Percentiles rank a stretch among this genome's conserved stretches.
Evolutionary conservation across 2,113 vertebrate species (phyloP).

Genomic region (Rhinoderma darwinii): DNA sequence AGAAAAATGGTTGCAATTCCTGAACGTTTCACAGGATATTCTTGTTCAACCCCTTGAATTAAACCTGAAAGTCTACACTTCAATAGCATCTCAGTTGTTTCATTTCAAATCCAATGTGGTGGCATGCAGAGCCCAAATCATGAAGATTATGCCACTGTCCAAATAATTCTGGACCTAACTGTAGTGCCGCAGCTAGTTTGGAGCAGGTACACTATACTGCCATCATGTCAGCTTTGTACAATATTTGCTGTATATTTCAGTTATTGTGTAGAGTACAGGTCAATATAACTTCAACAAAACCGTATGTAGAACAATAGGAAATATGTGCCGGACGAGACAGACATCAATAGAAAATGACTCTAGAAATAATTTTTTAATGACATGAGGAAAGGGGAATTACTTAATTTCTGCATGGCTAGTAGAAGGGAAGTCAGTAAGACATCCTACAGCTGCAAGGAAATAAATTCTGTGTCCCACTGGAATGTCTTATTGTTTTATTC

Average conservation of each 20-base stretch:
- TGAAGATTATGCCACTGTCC: no score
- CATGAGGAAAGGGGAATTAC: slow-evolving; percentile 3
- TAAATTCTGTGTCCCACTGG: slow-evolving; percentile 27
- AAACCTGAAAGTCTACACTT: no score
- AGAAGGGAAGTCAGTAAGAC: slow-evolving; percentile 60
- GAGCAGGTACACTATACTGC: no score
- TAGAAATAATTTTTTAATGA: background rate
- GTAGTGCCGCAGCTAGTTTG: no score
- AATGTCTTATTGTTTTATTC: slow-evolving; percentile 62
- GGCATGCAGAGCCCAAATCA: no score
- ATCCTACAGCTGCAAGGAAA: slow-evolving; percentile 64
- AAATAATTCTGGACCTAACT: no score
- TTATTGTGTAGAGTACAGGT: background rate
- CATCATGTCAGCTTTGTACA: background rate
- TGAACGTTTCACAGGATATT: no score
- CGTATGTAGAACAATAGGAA: background rate
- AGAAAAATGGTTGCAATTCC: no score
- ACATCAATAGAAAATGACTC: background rate
- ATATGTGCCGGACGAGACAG: background rate
- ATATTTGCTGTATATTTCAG: background rate
- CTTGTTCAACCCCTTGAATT: no score
- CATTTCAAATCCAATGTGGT: no score
- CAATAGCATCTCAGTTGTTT: no score
- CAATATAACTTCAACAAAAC: background rate
- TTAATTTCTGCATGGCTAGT: slow-evolving; percentile 50